Evolutionary conservation across 1,140 invertebrate species (phyloP).

Genomic region (Hypothenemus hampei): DNA sequence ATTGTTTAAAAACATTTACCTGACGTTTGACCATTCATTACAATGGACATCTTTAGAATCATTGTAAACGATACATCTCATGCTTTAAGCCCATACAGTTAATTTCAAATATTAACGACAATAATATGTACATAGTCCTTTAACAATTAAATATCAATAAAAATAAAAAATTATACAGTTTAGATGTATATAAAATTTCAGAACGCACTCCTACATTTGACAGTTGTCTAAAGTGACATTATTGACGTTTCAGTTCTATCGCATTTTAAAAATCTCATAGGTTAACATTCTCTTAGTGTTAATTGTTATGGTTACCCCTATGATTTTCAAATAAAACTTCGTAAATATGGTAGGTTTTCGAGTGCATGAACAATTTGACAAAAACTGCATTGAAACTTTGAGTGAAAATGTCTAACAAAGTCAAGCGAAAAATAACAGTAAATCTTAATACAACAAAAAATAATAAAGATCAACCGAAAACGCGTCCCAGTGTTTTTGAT

Average conservation of each 20-base stretch:
- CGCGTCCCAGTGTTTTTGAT: constrained; percentile 72
- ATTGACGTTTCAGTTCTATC: neutral
- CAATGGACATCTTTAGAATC: too few species aligned
- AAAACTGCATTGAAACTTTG: constrained; percentile 11
- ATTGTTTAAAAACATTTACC: too few species aligned
- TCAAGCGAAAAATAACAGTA: constrained; percentile 71
- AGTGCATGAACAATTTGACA: constrained; percentile 6
- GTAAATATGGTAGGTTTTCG: constrained; percentile 22
- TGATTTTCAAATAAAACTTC: too few species aligned
- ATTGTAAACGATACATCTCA: too few species aligned
- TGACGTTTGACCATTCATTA: too few species aligned
- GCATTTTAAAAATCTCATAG: neutral
- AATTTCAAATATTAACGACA: neutral
- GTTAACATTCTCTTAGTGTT: too few species aligned
- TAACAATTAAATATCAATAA: neutral
- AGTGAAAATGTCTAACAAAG: constrained; percentile 68
- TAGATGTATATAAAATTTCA: neutral
- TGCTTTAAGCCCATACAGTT: neutral
- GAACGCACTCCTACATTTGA: too few species aligned
- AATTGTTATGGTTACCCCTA: too few species aligned
- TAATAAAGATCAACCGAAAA: constrained; percentile 49
- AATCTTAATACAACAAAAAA: constrained; percentile 63
- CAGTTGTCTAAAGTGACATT: neutral
- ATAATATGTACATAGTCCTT: neutral
- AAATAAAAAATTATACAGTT: neutral